A percentile compares a stretch with the other conserved stretches of the same genome.
Conservation (phyloP, 2,888 invertebrate species). For the Dysmachus trigonus region DNA sequence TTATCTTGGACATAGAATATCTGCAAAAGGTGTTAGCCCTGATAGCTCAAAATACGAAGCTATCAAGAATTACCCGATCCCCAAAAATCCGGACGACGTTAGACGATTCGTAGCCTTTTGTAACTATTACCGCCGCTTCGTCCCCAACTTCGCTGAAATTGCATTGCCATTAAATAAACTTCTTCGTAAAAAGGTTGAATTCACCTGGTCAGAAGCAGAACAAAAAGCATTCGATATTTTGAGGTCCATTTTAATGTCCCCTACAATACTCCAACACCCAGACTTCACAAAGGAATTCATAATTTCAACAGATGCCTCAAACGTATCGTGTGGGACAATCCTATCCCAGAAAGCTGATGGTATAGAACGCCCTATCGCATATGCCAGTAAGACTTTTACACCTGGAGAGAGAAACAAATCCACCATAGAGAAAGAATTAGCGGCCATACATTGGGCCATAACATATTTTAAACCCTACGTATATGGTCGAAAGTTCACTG, state of each 20-base stretch:
- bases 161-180: background rate
- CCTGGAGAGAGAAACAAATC: no score
- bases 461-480: no score
- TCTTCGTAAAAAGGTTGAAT: background rate
- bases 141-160: background rate
- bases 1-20: no score
- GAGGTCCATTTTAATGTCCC: background rate
- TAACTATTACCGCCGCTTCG: background rate
- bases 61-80: conserved; percentile 48
- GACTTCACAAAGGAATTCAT: background rate
- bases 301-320: background rate
- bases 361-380: background rate
- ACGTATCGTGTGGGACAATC: background rate
- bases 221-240: background rate
- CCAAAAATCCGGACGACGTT: conserved; percentile 43
- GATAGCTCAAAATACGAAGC: background rate
- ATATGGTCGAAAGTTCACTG: no score
- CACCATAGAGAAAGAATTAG: no score
- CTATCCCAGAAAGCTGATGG: background rate
- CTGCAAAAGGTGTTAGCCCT: no score
- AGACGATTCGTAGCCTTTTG: no score
- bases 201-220: background rate
- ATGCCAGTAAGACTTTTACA: no score
- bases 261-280: background rate
- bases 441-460: no score